Evolutionary conservation across 64 coral and sea anemone species (phyloP).

Genomic region (Stichodactyla helianthus): DNA sequence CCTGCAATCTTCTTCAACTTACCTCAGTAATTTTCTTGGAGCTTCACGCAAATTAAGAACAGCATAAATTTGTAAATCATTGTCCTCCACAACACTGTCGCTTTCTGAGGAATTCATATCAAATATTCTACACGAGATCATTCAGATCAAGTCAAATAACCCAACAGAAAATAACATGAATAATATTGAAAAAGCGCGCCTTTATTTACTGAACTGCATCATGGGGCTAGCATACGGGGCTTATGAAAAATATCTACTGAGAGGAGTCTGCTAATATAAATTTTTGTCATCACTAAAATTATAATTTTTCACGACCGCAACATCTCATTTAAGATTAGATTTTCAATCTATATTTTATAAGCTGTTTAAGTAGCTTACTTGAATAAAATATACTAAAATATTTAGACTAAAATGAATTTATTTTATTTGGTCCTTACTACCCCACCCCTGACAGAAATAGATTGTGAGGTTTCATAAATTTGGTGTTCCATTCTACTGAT

Average conservation of each 20-base stretch:
- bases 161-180: constrained; percentile 23
- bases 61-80: constrained; percentile 22
- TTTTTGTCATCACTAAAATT: not conserved
- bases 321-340: not conserved
- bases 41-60: constrained; percentile 47
- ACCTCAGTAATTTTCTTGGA: constrained; percentile 35
- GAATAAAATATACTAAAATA: not conserved
- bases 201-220: constrained; percentile 6
- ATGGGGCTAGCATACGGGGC: constrained; percentile 21
- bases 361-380: not conserved
- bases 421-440: not conserved
- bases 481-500: not conserved
- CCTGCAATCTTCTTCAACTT: not conserved
- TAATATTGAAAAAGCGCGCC: constrained; percentile 33
- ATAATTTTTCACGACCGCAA: not conserved
- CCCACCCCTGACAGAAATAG: not conserved
- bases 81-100: not conserved
- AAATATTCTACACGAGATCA: constrained; percentile 47
- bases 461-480: not conserved
- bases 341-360: not conserved
- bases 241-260: not conserved
- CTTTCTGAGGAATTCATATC: constrained; percentile 43
- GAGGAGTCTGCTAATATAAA: not conserved
- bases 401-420: no score
- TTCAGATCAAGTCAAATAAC: constrained; percentile 2